Base-by-base conservation (phyloP, 2,888 invertebrate species). In the Hypselothyrea guttata region DNA sequence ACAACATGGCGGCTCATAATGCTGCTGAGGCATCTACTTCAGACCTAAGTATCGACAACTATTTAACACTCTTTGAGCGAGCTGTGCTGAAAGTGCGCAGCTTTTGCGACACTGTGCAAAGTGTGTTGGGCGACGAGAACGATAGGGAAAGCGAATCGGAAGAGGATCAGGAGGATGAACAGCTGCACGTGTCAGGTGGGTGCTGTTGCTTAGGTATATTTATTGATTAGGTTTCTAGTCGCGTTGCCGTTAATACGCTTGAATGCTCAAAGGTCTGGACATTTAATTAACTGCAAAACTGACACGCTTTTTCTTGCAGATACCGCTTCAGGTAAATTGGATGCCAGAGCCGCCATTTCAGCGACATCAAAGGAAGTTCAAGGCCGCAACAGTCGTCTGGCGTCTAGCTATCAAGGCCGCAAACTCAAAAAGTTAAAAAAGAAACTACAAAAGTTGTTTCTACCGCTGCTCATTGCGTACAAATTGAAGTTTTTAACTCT, bases 401-500 rank as follows among this genome's bases (percentile, higher is more conserved):
- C 47, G 9, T 8, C 48, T 27, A 38, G 30, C 28, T 33, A 44
- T 4, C 56, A 82, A 51, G 67, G 81, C 38, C 88, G 88, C 28
- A 87, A 90, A 60, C 87, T 89, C 16, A 89, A 90, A 57, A 93
- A 92, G 76, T 79, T 90, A 46, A 91, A 91, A 65, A 93, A 92
- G 88, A 93, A 93, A 88, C 91, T 93, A 71, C 93, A 93, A 72
- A 94, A 93, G 84, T 93, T 94, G 85, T 90, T 96, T 89, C 89
- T 96, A 78, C 95, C 96, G 0, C 90, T 96, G 12, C 90, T 96
- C 27, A 85, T 96, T 77, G 96, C 96, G 0, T 96, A 96, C 89
- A 96, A 96, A 89, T 89, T 96, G 86, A 96, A 96, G 88, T 95
- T 94, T 88, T 92, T 96, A 75, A 93, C 95, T 1, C 87, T 96